These are phyloP conservation scores for Polydrusus cervinus DNA, from an alignment of 2,888 invertebrate genomes.

Conservation along the genomic window DNA sequence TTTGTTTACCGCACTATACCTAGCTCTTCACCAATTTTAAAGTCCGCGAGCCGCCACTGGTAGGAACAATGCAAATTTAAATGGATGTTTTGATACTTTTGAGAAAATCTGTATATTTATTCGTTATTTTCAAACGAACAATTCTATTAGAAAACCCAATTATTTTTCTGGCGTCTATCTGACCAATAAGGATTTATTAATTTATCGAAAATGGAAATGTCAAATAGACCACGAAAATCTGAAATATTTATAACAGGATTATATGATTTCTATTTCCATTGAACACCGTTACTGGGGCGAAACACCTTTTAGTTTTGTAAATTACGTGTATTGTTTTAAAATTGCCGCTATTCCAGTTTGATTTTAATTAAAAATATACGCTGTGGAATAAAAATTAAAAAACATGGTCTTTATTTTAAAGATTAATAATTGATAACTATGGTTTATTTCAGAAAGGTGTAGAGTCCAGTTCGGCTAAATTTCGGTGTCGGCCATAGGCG, in stretches of 20 bases:
- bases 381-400: no score
- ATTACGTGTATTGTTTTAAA: not conserved
- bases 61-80: no score
- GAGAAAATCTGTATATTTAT: not conserved
- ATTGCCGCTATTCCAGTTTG: not conserved
- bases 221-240: constrained; percentile 38
- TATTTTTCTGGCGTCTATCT: constrained; percentile 25
- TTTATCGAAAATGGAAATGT: constrained; percentile 44
- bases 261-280: constrained; percentile 21
- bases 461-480: no score
- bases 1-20: no score
- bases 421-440: no score
- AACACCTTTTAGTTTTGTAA: not conserved
- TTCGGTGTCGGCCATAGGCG: no score
- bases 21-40: no score
- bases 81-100: no score
- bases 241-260: constrained; percentile 31
- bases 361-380: not conserved
- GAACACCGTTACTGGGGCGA: not conserved
- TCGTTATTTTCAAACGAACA: constrained; percentile 12
- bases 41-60: no score
- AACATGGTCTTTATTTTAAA: no score
- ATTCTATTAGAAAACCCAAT: constrained; percentile 34
- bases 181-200: constrained; percentile 33
- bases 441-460: no score